phyloP scores from a whole-genome alignment of 2,113 vertebrate genomes.

The Danionella cerebrum region DNA sequence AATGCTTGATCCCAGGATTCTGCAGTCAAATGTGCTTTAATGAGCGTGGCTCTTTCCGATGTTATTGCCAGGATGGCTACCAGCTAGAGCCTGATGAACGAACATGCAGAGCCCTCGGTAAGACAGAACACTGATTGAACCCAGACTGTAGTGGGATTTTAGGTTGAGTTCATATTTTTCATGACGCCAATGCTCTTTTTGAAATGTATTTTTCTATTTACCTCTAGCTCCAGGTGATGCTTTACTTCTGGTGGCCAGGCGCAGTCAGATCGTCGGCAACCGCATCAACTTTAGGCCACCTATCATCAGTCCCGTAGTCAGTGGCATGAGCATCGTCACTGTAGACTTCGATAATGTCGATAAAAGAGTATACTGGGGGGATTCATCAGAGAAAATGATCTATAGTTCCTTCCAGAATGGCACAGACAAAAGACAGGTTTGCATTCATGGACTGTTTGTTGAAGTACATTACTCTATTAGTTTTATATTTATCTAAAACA shows the following conservation, averaged over 20 bases:
- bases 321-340: slow-evolving; percentile 81
- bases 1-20: slow-evolving; percentile 81
- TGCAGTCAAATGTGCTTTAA: slow-evolving; percentile 95
- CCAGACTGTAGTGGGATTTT: too few species aligned
- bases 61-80: slow-evolving; percentile 83
- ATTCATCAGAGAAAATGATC: slow-evolving; percentile 82
- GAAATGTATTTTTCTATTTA: not conserved
- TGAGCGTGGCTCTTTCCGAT: slow-evolving; percentile 85
- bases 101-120: slow-evolving; percentile 88
- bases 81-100: slow-evolving; percentile 74
- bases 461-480: not conserved
- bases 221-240: slow-evolving; percentile 74
- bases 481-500: not conserved
- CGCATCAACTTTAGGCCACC: slow-evolving; percentile 79
- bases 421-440: slow-evolving; percentile 59
- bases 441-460: not conserved
- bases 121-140: slow-evolving; percentile 30
- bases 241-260: slow-evolving; percentile 83
- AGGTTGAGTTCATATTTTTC: too few species aligned
- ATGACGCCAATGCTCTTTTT: not conserved
- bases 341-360: slow-evolving; percentile 86
- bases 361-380: slow-evolving; percentile 88
- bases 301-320: slow-evolving; percentile 72
- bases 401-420: slow-evolving; percentile 89
- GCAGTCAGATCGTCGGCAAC: slow-evolving; percentile 81